phyloP scores from a whole-genome alignment of 2,888 invertebrate species.

The Sinelater perroti region DNA sequence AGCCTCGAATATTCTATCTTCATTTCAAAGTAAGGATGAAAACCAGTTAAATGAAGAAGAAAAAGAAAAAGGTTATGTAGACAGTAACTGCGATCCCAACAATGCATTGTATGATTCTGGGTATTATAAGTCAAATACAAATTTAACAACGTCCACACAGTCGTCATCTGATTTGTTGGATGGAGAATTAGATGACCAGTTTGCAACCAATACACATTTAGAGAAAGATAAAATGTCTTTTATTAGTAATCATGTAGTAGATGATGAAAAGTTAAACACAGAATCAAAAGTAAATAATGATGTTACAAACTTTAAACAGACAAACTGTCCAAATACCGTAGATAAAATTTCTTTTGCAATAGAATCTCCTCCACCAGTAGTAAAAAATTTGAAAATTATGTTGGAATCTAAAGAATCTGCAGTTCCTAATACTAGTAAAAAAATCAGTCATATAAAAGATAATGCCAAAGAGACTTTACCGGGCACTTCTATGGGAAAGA shows the following conservation, averaged over 20 bases:
- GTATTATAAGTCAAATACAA: conserved; percentile 52
- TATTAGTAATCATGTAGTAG: too few relatives aligned
- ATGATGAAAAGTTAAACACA: background rate
- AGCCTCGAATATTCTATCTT: too few relatives aligned
- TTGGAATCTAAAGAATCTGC: background rate
- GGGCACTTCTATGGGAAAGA: conserved; percentile 45
- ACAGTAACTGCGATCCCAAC: conserved; percentile 15
- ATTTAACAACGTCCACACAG: conserved; percentile 45
- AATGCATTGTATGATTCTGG: conserved; percentile 49
- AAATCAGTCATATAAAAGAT: conserved; percentile 6
- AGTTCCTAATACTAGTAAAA: background rate
- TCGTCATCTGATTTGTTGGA: conserved; percentile 21
- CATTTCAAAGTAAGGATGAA: too few relatives aligned
- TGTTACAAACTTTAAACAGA: too few relatives aligned
- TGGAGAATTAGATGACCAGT: conserved; percentile 33
- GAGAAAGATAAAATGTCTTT: background rate
- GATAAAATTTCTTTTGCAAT: too few relatives aligned
- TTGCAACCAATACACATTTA: background rate
- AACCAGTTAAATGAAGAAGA: too few relatives aligned
- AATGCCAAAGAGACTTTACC: conserved; percentile 36
- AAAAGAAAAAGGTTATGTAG: background rate
- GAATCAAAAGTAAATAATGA: background rate
- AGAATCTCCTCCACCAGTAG: background rate
- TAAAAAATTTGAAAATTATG: background rate
- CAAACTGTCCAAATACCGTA: too few relatives aligned